phyloP scores from a whole-genome alignment of 2,797 vertebrate species.

The Rhabdomys pumilio region DNA sequence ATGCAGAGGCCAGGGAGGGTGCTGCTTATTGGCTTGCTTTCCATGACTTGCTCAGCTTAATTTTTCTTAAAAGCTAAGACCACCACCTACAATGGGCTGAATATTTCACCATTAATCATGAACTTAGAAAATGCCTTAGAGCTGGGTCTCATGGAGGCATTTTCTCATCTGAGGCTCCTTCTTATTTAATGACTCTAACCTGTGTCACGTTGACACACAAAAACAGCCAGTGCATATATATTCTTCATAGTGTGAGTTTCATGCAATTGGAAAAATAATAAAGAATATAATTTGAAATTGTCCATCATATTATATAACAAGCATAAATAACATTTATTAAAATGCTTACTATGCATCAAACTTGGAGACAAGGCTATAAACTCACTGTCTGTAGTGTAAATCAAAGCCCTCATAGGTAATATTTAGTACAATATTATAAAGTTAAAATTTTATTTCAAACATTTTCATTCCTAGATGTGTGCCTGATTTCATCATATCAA shows the following conservation, averaged over 20 bases:
- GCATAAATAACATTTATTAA: neutral
- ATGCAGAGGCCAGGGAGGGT: neutral
- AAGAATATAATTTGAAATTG: slow-evolving; percentile 12
- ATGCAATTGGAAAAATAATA: neutral
- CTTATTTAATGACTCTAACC: neutral
- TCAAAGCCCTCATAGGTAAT: neutral
- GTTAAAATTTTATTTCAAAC: neutral
- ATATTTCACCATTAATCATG: neutral
- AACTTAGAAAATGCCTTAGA: neutral
- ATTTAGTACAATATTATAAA: neutral
- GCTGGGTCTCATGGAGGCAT: neutral
- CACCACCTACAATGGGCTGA: neutral
- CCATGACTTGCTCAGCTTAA: neutral
- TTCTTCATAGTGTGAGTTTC: neutral
- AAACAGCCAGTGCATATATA: neutral
- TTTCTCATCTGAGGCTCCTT: neutral
- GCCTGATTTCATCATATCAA: neutral
- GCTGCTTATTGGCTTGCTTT: neutral
- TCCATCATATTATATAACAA: neutral
- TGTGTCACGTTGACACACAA: neutral
- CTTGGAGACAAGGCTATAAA: neutral
- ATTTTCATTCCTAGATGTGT: neutral
- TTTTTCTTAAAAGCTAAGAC: neutral
- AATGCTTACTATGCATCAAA: neutral
- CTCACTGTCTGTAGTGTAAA: neutral